A percentile compares a stretch with the other conserved stretches of the same genome.
Conservation (phyloP, 2,113 vertebrate species). For the Megaptera novaeangliae region DNA sequence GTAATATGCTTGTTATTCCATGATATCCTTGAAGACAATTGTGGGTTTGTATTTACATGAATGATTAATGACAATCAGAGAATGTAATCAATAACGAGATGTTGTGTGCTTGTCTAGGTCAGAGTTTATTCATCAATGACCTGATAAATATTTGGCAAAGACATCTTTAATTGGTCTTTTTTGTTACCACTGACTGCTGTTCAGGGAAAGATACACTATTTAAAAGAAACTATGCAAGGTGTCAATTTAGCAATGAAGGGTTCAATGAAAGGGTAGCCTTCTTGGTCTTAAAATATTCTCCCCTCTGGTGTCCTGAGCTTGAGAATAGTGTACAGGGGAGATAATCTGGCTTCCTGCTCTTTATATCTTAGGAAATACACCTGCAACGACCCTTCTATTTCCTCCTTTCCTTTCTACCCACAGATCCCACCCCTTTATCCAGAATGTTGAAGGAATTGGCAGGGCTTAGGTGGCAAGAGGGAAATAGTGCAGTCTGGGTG, state of each 20-base stretch:
- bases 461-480: background rate
- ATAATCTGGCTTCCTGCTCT: background rate
- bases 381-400: background rate
- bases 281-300: background rate
- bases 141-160: constrained; percentile 44
- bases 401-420: background rate
- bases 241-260: background rate
- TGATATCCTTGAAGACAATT: constrained; percentile 22
- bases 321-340: background rate
- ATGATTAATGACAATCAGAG: constrained; percentile 56
- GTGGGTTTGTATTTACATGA: constrained; percentile 51
- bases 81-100: constrained; percentile 49
- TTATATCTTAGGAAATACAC: background rate
- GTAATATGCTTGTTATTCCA: background rate
- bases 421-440: background rate
- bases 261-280: background rate
- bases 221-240: background rate
- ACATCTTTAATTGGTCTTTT: constrained; percentile 50
- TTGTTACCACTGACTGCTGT: constrained; percentile 38
- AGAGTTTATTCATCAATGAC: constrained; percentile 37
- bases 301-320: background rate
- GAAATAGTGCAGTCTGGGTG: background rate
- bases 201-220: background rate
- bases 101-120: constrained; percentile 38
- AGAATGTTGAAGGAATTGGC: background rate